Percentiles rank a stretch among this genome's conserved stretches.
These are phyloP conservation scores for Montipora foliosa DNA, from an alignment of 64 coral and sea anemone genomes.

Conservation along the genomic window DNA sequence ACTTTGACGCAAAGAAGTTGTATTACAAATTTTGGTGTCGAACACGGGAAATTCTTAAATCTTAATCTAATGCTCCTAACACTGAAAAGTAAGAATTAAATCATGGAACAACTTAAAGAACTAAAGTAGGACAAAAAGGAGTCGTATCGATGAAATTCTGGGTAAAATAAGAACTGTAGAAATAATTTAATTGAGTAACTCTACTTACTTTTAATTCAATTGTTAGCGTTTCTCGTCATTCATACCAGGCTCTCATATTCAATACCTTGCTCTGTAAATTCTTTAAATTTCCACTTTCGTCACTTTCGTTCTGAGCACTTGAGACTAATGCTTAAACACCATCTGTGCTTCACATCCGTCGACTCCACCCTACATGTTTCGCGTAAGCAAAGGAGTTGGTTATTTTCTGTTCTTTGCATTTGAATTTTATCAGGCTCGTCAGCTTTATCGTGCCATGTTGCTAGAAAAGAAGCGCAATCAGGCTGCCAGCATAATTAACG, in stretches of 20 bases:
- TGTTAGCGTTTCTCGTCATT: neutral
- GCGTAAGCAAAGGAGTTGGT: neutral
- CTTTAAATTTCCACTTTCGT: too few species aligned
- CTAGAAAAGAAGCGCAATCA: conserved; percentile 39
- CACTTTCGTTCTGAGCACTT: too few species aligned
- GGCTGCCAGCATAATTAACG: neutral
- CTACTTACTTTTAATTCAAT: too few species aligned
- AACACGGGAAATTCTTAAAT: too few species aligned
- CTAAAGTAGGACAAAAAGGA: neutral
- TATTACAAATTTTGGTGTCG: too few species aligned
- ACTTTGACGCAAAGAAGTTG: too few species aligned
- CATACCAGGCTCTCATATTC: too few species aligned
- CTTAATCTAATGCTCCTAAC: too few species aligned
- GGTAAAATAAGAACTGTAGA: neutral
- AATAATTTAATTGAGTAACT: neutral
- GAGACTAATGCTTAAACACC: too few species aligned
- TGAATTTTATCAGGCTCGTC: conserved; percentile 10
- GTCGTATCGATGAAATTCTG: neutral
- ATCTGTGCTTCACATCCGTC: neutral
- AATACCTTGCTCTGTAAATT: too few species aligned
- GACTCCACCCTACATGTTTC: neutral
- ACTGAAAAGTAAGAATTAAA: neutral
- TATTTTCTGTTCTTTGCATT: neutral
- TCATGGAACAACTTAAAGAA: neutral
- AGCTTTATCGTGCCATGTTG: conserved; percentile 23